Conservation (phyloP, 2,888 invertebrate genomes). For the Laothoe populi region DNA sequence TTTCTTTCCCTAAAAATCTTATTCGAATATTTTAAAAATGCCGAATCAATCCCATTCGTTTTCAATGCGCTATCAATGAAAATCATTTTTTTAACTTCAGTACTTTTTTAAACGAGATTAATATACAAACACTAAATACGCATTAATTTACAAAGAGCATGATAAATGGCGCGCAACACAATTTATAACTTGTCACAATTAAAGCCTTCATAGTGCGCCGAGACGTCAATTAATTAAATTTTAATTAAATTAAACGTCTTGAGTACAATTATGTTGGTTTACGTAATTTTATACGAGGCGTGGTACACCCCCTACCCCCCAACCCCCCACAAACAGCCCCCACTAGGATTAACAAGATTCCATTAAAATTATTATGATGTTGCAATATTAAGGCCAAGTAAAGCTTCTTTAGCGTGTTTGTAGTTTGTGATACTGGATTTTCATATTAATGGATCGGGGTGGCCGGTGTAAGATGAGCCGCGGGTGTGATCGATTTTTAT, state of each 20-base stretch:
- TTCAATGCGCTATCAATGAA: too few species aligned
- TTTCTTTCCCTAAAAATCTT: too few species aligned
- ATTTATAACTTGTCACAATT: slow-evolving; percentile 32
- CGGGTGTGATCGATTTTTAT: not conserved
- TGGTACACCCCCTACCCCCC: slow-evolving; percentile 27
- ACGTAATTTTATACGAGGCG: slow-evolving; percentile 44
- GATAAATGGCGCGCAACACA: slow-evolving; percentile 20
- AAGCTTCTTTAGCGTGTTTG: slow-evolving; percentile 47
- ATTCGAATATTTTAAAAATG: too few species aligned
- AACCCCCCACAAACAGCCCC: slow-evolving; percentile 27
- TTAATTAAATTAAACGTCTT: slow-evolving; percentile 54
- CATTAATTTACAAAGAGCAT: not conserved
- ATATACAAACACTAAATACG: not conserved
- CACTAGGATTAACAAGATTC: slow-evolving; percentile 69
- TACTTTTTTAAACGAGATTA: too few species aligned
- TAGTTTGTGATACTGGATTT: slow-evolving; percentile 7
- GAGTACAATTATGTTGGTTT: slow-evolving; percentile 43
- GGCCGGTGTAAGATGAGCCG: slow-evolving; percentile 7
- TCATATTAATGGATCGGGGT: slow-evolving; percentile 10
- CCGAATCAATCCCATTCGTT: too few species aligned
- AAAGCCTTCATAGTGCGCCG: slow-evolving; percentile 32
- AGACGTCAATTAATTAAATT: slow-evolving; percentile 52
- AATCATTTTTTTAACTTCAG: too few species aligned
- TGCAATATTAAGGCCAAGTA: slow-evolving; percentile 41
- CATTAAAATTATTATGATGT: slow-evolving; percentile 73